A percentile compares a stretch with the other conserved stretches of the same genome.
Evolutionary conservation across 2,797 vertebrate species (phyloP).

Genomic region (Labroides dimidiatus): DNA sequence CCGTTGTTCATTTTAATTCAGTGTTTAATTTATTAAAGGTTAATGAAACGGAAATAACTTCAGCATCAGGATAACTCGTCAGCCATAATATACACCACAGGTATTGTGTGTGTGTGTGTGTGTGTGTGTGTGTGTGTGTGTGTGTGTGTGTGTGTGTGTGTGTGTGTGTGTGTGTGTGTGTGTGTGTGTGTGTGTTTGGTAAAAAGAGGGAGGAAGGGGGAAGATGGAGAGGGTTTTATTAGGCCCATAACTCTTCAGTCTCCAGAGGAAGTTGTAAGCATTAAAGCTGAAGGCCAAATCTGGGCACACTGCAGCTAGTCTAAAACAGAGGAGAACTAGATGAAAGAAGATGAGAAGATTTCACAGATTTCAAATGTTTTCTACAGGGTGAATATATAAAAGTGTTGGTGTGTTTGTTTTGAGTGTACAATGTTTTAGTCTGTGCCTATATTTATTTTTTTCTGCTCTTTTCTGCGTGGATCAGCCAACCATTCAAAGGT

Average conservation of each 20-base stretch:
- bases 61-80: conserved; percentile 63
- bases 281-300: conserved; percentile 71
- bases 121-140: conserved; percentile 5
- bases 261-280: conserved; percentile 66
- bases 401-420: neutral
- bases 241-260: conserved; percentile 70
- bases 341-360: conserved; percentile 16
- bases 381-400: neutral
- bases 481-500: neutral
- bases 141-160: conserved; percentile 19
- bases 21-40: conserved; percentile 65
- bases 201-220: neutral
- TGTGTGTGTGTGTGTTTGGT: conserved; percentile 1
- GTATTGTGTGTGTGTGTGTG: conserved; percentile 9
- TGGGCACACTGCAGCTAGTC: conserved; percentile 58
- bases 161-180: conserved; percentile 11
- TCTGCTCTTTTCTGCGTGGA: neutral
- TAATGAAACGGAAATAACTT: conserved; percentile 74
- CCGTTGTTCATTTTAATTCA: conserved; percentile 44
- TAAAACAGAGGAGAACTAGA: conserved; percentile 45
- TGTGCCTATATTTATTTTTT: neutral
- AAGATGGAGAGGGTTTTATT: conserved; percentile 66
- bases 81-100: conserved; percentile 47
- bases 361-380: conserved; percentile 12
- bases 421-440: neutral